Conservation (phyloP, 2,113 vertebrate genomes). For the Orthonyx spaldingii region DNA sequence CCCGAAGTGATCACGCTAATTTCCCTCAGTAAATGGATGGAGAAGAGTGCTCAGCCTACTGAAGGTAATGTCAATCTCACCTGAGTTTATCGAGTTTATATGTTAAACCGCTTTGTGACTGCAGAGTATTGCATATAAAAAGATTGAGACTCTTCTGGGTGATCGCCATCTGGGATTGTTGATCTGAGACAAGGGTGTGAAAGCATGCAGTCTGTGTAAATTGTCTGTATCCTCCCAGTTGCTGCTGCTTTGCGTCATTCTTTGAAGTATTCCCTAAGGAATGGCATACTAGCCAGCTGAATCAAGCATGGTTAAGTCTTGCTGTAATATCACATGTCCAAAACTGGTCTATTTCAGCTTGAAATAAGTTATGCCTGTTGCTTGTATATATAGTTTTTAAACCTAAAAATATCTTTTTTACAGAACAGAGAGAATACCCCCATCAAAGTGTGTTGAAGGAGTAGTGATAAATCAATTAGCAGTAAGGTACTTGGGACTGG, state of each 20-base stretch:
- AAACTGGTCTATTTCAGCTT: constrained; percentile 31
- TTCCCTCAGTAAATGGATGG: not conserved
- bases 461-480: constrained; percentile 17
- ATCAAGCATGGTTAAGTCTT: constrained; percentile 39
- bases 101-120: not conserved
- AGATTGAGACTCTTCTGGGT: constrained; percentile 6
- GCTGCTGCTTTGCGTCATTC: constrained; percentile 39
- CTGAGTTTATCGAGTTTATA: constrained; percentile 1
- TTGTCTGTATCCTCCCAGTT: constrained; percentile 37
- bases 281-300: not conserved
- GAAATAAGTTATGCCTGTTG: constrained; percentile 24
- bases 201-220: constrained; percentile 38
- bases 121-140: constrained; percentile 16
- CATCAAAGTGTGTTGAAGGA: not conserved
- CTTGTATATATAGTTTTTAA: not conserved
- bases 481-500: not conserved
- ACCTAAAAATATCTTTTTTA: not conserved
- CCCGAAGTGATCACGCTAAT: not conserved
- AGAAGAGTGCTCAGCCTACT: not conserved
- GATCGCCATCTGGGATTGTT: constrained; percentile 5
- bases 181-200: constrained; percentile 32
- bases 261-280: constrained; percentile 66
- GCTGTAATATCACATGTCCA: constrained; percentile 26
- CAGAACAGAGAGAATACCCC: constrained; percentile 15
- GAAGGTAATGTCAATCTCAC: not conserved